Evolutionary conservation across 2,113 vertebrate genomes (phyloP).

Genomic region (Telmatochromis sp.): DNA sequence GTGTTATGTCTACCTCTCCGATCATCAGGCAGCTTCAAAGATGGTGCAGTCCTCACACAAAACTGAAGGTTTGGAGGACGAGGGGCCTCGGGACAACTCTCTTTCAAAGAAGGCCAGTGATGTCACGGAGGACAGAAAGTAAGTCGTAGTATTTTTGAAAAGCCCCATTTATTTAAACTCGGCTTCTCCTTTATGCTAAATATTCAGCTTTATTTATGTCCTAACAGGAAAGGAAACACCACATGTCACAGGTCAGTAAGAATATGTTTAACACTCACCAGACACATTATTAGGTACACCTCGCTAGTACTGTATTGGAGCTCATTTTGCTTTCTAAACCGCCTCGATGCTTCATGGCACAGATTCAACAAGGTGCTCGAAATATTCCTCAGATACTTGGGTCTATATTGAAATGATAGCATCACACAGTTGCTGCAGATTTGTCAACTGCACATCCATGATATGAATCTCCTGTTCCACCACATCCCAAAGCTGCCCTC

Average conservation of each 20-base stretch:
- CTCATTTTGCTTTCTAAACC: not conserved
- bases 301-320: not conserved
- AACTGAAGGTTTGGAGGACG: not conserved
- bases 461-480: not conserved
- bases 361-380: not conserved
- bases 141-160: not conserved
- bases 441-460: not conserved
- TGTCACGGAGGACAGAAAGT: not conserved
- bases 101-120: not conserved
- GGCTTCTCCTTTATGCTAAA: not conserved
- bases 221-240: not conserved
- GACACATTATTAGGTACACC: not conserved
- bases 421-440: not conserved
- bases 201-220: not conserved
- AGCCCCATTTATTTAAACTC: not conserved
- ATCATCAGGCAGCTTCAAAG: conserved; percentile 37
- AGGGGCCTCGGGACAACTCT: not conserved
- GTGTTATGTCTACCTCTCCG: not conserved
- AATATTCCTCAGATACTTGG: not conserved
- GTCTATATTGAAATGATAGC: not conserved
- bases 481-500: not conserved
- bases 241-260: not conserved
- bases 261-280: not conserved
- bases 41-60: not conserved
- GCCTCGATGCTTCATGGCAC: not conserved